These are phyloP conservation scores for Hypena proboscidalis DNA, from an alignment of 2,888 invertebrate genomes.

Conservation along the genomic window DNA sequence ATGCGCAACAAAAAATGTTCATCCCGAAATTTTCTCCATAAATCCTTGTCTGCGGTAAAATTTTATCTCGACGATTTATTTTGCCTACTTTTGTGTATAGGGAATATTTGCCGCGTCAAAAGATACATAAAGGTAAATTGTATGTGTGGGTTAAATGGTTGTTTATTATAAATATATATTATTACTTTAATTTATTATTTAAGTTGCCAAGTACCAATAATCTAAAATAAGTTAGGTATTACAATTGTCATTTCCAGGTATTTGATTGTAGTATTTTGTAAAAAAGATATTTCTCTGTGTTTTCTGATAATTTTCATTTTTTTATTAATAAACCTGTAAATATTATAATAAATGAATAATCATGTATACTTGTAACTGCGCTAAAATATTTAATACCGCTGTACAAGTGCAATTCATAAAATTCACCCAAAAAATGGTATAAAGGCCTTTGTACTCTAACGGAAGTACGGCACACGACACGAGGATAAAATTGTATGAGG, in stretches of 20 bases:
- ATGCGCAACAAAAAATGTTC: conserved; percentile 47
- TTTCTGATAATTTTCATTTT: too few species aligned
- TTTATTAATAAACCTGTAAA: conserved; percentile 9
- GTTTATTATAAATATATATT: too few species aligned
- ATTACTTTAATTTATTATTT: too few species aligned
- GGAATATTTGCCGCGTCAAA: conserved; percentile 62
- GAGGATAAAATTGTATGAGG: conserved; percentile 13
- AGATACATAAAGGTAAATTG: too few species aligned
- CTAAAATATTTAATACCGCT: too few species aligned
- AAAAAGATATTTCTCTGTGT: too few species aligned
- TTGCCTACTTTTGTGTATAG: conserved; percentile 61
- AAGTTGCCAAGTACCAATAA: too few species aligned
- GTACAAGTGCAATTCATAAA: conserved; percentile 1
- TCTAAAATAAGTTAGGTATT: too few species aligned
- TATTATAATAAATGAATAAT: background rate
- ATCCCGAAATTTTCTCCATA: conserved; percentile 58
- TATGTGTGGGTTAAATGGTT: too few species aligned
- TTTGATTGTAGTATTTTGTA: too few species aligned
- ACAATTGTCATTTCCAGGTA: too few species aligned
- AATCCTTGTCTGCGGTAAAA: conserved; percentile 60
- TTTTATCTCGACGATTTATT: conserved; percentile 72
- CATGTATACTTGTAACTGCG: too few species aligned
- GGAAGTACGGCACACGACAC: conserved; percentile 15
- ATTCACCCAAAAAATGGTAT: background rate
- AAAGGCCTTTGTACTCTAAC: conserved; percentile 6